Conservation (phyloP, 2,113 vertebrate species). For the Plotosus lineatus region DNA sequence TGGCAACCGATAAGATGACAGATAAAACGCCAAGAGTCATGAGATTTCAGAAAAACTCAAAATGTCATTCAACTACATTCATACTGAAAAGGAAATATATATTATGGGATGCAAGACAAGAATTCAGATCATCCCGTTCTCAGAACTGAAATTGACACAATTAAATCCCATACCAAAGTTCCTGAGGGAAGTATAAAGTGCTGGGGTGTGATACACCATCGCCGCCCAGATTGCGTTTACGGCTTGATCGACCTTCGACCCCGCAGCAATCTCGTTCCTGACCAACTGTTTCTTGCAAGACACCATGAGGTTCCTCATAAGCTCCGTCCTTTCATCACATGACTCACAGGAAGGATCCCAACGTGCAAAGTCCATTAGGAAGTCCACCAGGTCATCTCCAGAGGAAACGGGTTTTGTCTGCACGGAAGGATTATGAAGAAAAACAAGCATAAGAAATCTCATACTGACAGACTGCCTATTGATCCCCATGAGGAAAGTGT, state of each 20-base stretch:
- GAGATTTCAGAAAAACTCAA: background rate
- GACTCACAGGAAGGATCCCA: conserved; percentile 87
- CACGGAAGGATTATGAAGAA: conserved; percentile 1
- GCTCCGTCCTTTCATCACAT: conserved; percentile 80
- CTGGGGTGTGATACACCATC: conserved; percentile 93
- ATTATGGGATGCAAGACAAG: background rate
- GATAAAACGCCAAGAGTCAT: background rate
- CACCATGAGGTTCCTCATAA: conserved; percentile 84
- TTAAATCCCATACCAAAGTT: conserved; percentile 82
- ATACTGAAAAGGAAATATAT: background rate
- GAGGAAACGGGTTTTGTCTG: conserved; percentile 72
- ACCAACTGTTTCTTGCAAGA: conserved; percentile 86
- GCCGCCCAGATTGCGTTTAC: conserved; percentile 95
- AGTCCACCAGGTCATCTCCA: conserved; percentile 71
- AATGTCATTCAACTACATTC: background rate
- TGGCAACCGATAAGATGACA: too few relatives aligned
- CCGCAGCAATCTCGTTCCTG: conserved; percentile 85
- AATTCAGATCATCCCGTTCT: background rate
- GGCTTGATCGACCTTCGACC: conserved; percentile 90
- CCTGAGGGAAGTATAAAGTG: conserved; percentile 83
- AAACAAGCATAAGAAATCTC: background rate
- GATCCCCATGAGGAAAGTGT: background rate
- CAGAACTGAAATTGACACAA: background rate
- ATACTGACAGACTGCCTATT: too few relatives aligned
- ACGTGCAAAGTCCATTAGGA: conserved; percentile 86